Evolutionary conservation across 2,797 vertebrate species (phyloP).

Genomic region (Molossus molossus): DNA sequence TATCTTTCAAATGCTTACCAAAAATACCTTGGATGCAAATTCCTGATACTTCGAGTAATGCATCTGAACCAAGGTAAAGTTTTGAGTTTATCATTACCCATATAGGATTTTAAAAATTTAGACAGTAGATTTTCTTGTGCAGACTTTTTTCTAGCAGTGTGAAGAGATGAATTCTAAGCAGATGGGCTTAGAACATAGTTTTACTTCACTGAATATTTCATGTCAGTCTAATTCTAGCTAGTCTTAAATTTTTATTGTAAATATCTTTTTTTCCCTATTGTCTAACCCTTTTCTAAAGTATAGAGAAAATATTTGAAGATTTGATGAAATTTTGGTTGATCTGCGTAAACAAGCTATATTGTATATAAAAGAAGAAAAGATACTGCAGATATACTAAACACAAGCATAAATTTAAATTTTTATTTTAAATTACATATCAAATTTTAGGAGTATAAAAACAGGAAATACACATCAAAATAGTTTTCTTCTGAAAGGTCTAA

Average conservation of each 20-base stretch:
- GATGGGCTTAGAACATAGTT: neutral
- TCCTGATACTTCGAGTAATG: neutral
- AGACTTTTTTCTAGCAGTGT: neutral
- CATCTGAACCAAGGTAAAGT: neutral
- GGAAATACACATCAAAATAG: neutral
- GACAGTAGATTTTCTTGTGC: neutral
- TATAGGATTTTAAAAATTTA: neutral
- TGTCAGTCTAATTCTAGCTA: neutral
- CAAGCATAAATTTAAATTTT: slow-evolving; percentile 32
- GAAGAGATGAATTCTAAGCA: neutral
- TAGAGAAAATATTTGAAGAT: neutral
- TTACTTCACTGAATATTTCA: neutral
- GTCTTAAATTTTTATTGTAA: neutral
- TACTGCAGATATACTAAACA: neutral
- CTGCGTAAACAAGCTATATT: neutral
- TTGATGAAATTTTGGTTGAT: neutral
- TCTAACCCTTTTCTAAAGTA: neutral
- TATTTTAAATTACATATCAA: slow-evolving; percentile 48
- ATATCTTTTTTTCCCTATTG: neutral
- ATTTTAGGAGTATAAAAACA: neutral
- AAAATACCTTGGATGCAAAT: neutral
- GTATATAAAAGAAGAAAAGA: neutral
- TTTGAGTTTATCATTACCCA: neutral
- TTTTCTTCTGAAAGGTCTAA: slow-evolving; percentile 56
- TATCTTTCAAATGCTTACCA: neutral